Base-by-base conservation (phyloP, 2,888 invertebrate genomes). In the Eilema depressum region DNA sequence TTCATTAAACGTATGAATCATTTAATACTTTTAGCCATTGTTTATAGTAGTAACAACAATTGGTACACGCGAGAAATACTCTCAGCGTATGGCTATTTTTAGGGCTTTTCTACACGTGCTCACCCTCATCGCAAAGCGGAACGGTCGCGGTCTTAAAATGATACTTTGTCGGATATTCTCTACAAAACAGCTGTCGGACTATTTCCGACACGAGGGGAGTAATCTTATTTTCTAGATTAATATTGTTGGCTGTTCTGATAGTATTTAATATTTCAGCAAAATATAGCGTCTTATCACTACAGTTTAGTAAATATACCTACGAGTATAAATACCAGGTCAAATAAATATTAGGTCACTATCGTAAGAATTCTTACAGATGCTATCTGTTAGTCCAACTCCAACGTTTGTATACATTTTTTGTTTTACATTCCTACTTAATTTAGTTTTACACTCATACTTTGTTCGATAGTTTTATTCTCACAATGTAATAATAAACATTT, bases 111-210 rank as follows among this genome's bases (percentile, higher is more conserved):
- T 78, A 89, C 90, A 90, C 85, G 88, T 88, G 87, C 82, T 78
- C 83, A 71, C 83, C 86, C 83, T 81, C 85, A 82, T 82, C 79
- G 84, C 83, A 82, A 81, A 85, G 81, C 87, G 88, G 81, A 85
- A 81, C 87, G 88, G 61, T 28, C 30, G 81, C 87, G 88, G 61
- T 28, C 30, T 87, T 89, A 89, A 89, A 89, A 86, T 88, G 85
- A 79, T 83, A 85, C 86, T 89, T 89, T 90, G 83, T 81, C 86
- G 90, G 89, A 88, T 90, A 89, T 91, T 88, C 88, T 83, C 83
- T 80, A 82, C 83, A 84, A 85, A 90, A 91, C 93, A 94, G 93
- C 93, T 95, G 94, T 92, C 91, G 85, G 85, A 89, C 91, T 93
- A 94, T 94, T 94, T 94, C 89, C 86, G 91, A 89, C 86, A 85